Evolutionary conservation across 2,888 invertebrate genomes (phyloP).

Genomic region (Stenichneumon culpator): DNA sequence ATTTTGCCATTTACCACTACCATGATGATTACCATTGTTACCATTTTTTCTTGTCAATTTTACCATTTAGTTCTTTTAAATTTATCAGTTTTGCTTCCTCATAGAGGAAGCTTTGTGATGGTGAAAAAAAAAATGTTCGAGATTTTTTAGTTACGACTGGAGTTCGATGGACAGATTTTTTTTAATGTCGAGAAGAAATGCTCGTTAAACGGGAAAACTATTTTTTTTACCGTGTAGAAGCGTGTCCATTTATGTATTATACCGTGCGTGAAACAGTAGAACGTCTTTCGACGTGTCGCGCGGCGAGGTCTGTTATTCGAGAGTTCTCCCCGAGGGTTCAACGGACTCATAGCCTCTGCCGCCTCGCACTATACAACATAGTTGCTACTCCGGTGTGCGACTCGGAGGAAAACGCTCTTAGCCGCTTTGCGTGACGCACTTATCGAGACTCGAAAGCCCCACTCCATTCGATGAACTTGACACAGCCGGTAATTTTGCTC

Average conservation of each 20-base stretch:
- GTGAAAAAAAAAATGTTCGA: too few relatives aligned
- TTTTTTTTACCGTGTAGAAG: background rate
- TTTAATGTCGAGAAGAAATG: too few relatives aligned
- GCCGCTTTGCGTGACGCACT: conserved; percentile 38
- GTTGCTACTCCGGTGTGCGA: conserved; percentile 18
- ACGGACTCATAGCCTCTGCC: conserved; percentile 40
- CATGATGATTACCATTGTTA: too few relatives aligned
- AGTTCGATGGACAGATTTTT: too few relatives aligned
- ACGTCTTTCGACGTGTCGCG: conserved; percentile 39
- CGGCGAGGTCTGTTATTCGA: conserved; percentile 40
- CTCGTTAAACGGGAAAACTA: background rate
- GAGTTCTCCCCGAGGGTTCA: conserved; percentile 59
- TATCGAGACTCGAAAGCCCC: conserved; percentile 15
- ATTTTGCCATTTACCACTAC: too few relatives aligned
- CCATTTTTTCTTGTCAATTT: too few relatives aligned
- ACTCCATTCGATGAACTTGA: conserved; percentile 43
- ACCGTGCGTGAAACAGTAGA: conserved; percentile 5
- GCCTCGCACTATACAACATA: background rate
- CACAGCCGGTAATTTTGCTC: background rate
- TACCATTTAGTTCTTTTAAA: too few relatives aligned
- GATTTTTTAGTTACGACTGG: too few relatives aligned
- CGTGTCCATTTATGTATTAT: background rate
- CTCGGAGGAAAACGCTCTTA: conserved; percentile 35
- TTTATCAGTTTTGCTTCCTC: too few relatives aligned
- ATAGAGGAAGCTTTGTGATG: too few relatives aligned